phyloP scores from a whole-genome alignment of 2,797 vertebrate genomes.

The Lagodon rhomboides region DNA sequence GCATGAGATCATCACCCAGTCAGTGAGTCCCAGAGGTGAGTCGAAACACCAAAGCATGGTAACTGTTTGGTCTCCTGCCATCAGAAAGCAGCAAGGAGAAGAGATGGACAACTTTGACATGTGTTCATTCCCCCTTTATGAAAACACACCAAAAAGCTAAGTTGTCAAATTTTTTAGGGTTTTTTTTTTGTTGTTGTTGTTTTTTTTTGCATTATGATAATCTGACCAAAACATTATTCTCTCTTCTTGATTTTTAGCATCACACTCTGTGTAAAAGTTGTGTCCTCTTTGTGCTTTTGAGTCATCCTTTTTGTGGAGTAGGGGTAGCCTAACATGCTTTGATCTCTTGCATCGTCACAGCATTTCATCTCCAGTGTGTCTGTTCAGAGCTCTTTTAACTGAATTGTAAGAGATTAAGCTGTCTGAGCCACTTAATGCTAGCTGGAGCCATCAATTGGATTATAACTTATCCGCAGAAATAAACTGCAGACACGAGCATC shows the following conservation, averaged over 20 bases:
- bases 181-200: too few relatives aligned
- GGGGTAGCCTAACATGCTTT: not conserved
- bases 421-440: not conserved
- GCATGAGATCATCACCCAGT: not conserved
- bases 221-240: not conserved
- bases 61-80: not conserved
- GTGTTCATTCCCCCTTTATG: not conserved
- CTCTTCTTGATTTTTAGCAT: not conserved
- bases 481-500: too few relatives aligned
- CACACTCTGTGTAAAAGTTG: not conserved
- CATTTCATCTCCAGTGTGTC: not conserved
- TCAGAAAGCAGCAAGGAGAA: not conserved
- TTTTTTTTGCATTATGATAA: not conserved
- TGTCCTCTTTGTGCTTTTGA: not conserved
- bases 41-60: not conserved
- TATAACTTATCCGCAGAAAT: too few relatives aligned
- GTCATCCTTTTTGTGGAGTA: not conserved
- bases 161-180: not conserved
- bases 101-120: not conserved
- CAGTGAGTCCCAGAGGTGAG: not conserved
- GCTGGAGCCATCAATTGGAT: too few relatives aligned
- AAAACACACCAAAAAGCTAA: not conserved
- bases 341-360: not conserved
- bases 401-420: not conserved
- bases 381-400: constrained; percentile 15